Base-by-base conservation (phyloP, 2,113 vertebrate genomes). In the Istiophorus platypterus region DNA sequence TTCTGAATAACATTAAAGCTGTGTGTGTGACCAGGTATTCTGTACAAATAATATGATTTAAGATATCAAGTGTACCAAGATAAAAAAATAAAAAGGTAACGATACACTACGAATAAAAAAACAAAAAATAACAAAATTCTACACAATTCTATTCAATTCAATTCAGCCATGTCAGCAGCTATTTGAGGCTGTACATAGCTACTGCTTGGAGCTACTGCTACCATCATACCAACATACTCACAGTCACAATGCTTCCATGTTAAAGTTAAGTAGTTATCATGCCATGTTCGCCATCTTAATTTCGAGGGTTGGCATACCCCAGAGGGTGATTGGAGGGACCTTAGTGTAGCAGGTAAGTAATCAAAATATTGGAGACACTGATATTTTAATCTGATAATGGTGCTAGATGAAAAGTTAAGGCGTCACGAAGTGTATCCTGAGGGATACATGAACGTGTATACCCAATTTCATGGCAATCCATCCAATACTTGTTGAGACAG, bases 1-100 rank as follows among this genome's bases (percentile, higher is more conserved):
- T 75, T 67, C n/a, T 71, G 72, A 72, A 12, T n/a, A 37, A 62
- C 62, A 29, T 63, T 27, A 65, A 69, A n/a, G n/a, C 31, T 34
- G 6, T 34, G 49, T 34, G 22, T 37, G 49, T 70, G 67, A 68
- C 69, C 9, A 45, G 18, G 14, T 27, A 14, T 29, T 34, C 39
- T 11, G 18, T 29, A 13, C 57, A 63, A 79, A 57, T n/a, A 75
- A 13, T 12, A 70, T 45, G 5, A 59, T 59, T 69, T 45, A 24
- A 24, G 12, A 71, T n/a, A 3, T 7, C 13, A 65, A 37, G 9
- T 63, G 45, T 13, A 26, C 9, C 3, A 42, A 42, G n/a, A 18
- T 70, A 12, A 52, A 7, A 52, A 7, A 52, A n/a, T 41, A 41
- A 41, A 26, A 17, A 56, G 51, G 14, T 9, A 45, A 13, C 24